Percentiles rank a stretch among this genome's conserved stretches.
These are phyloP conservation scores for Drosophila infuscata DNA, from an alignment of 2,888 invertebrate genomes.

Conservation along the genomic window DNA sequence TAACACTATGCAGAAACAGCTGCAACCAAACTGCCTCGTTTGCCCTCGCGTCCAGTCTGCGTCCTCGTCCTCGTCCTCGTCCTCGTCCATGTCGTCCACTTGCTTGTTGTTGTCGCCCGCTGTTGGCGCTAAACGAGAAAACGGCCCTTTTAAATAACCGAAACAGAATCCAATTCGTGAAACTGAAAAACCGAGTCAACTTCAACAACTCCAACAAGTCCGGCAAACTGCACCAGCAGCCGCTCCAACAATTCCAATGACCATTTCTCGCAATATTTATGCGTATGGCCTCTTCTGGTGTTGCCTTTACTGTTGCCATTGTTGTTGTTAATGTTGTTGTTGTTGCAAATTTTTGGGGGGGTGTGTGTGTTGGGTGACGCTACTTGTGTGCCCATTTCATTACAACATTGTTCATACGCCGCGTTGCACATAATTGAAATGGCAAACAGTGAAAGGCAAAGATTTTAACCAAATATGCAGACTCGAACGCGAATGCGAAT, in stretches of 20 bases:
- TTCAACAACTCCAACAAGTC: slow-evolving; percentile 40
- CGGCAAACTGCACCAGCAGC: slow-evolving; percentile 28
- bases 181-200: slow-evolving; percentile 37
- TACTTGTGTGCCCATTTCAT: slow-evolving; percentile 71
- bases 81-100: background rate
- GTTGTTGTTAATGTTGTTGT: slow-evolving; percentile 25
- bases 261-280: slow-evolving; percentile 73
- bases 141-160: slow-evolving; percentile 76
- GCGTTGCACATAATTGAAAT: slow-evolving; percentile 81
- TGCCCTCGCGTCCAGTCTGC: slow-evolving; percentile 1
- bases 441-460: slow-evolving; percentile 79
- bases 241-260: slow-evolving; percentile 57
- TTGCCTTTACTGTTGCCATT: slow-evolving; percentile 7
- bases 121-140: slow-evolving; percentile 57
- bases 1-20: slow-evolving; percentile 77
- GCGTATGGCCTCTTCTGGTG: slow-evolving; percentile 43
- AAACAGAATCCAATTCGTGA: slow-evolving; percentile 68
- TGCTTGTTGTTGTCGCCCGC: background rate
- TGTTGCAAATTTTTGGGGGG: background rate
- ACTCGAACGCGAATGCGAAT: slow-evolving; percentile 24
- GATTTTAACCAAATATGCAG: slow-evolving; percentile 75
- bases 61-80: background rate
- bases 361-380: slow-evolving; percentile 5
- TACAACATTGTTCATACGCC: slow-evolving; percentile 81
- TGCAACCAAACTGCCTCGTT: slow-evolving; percentile 45